phyloP scores from a whole-genome alignment of 2,113 vertebrate genomes.

The Lepidothrix coronata region DNA sequence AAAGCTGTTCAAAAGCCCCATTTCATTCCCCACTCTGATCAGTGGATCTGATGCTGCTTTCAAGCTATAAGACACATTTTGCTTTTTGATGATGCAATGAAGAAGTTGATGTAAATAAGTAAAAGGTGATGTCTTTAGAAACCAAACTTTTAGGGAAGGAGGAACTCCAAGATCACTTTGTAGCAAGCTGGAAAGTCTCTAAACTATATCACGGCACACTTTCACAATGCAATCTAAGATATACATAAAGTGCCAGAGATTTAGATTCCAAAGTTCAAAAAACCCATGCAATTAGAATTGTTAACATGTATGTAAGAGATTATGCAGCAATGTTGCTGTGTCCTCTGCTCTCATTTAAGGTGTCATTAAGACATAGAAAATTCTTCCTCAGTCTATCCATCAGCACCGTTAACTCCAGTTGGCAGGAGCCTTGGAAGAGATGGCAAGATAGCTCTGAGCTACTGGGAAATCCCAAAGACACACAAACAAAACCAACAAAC shows the following conservation, averaged over 20 bases:
- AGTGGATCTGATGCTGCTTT: background rate
- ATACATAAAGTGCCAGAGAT: background rate
- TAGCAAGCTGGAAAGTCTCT: background rate
- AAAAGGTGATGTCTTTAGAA: conserved; percentile 5
- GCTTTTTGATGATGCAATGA: conserved; percentile 14
- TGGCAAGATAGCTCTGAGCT: background rate
- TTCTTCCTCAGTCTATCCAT: background rate
- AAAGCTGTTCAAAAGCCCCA: background rate
- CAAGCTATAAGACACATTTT: conserved; percentile 8
- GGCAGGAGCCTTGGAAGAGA: background rate
- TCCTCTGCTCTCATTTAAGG: background rate
- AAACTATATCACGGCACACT: background rate
- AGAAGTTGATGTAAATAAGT: background rate
- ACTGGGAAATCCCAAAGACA: background rate
- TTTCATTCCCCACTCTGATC: conserved; percentile 5
- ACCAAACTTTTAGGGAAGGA: background rate
- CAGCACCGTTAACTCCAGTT: background rate
- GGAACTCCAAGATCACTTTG: background rate
- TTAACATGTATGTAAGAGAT: background rate
- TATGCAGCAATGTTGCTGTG: background rate
- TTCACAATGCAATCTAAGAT: background rate
- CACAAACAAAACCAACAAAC: background rate
- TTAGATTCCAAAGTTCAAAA: background rate
- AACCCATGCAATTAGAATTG: background rate
- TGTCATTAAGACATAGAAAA: background rate